Percentiles rank a stretch among this genome's conserved stretches.
These are phyloP conservation scores for Sphenopsis melanotis DNA, from an alignment of 2,797 vertebrate genomes.

Conservation along the genomic window DNA sequence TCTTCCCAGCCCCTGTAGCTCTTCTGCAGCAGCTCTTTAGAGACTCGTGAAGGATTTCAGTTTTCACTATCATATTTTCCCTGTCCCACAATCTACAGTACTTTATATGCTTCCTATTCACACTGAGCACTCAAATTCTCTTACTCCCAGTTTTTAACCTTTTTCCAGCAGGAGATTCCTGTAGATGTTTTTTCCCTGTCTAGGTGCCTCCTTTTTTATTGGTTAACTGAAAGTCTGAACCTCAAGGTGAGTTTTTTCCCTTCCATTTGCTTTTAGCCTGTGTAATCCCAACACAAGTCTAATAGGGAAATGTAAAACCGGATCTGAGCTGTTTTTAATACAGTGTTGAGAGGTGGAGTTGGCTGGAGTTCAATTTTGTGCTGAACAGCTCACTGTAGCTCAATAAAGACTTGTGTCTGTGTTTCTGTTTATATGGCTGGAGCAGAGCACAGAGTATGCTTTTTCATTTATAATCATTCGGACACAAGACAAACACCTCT, in stretches of 20 bases:
- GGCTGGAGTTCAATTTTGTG: slow-evolving; percentile 55
- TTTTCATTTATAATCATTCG: slow-evolving; percentile 60
- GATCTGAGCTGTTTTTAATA: slow-evolving; percentile 61
- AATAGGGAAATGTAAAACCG: slow-evolving; percentile 48
- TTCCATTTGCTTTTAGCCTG: slow-evolving; percentile 26
- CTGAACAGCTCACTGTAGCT: slow-evolving; percentile 58
- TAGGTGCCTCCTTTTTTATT: background rate
- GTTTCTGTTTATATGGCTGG: slow-evolving; percentile 51
- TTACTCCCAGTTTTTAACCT: background rate
- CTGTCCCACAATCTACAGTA: background rate
- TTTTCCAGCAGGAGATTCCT: background rate
- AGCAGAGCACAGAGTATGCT: slow-evolving; percentile 38
- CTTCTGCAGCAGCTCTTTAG: background rate
- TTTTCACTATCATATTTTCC: background rate
- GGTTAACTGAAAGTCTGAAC: background rate
- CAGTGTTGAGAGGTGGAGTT: slow-evolving; percentile 46
- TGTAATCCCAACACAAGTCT: slow-evolving; percentile 7
- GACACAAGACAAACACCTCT: slow-evolving; percentile 7
- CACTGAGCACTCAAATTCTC: background rate
- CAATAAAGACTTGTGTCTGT: slow-evolving; percentile 53
- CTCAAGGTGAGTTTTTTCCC: background rate
- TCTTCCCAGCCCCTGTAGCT: background rate
- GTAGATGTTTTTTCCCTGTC: background rate
- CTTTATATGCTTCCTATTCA: background rate
- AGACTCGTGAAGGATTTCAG: background rate